A percentile compares a stretch with the other conserved stretches of the same genome.
Conservation (phyloP, 2,888 invertebrate species). For the Eupithecia pulchellata region DNA sequence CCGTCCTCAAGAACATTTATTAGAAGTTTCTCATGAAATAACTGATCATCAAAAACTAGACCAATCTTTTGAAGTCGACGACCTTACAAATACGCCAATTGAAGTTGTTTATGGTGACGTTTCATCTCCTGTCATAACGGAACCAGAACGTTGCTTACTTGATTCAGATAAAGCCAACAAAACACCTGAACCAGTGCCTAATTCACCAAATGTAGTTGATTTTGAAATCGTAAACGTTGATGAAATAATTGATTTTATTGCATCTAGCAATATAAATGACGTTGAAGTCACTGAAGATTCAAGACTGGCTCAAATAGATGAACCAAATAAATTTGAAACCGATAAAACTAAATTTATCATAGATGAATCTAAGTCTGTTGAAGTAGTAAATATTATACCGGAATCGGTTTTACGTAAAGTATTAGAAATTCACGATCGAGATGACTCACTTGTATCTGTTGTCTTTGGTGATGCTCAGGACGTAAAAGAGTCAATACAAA, state of each 20-base stretch:
- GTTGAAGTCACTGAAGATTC: conserved; percentile 15
- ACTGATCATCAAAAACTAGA: conserved; percentile 46
- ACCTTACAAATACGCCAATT: conserved; percentile 59
- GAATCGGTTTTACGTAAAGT: conserved; percentile 11
- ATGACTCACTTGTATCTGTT: conserved; percentile 62
- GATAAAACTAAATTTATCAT: background rate
- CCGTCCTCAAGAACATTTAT: conserved; percentile 1
- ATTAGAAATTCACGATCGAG: conserved; percentile 56
- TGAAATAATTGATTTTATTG: conserved; percentile 38
- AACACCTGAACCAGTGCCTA: conserved; percentile 9
- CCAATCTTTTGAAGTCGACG: conserved; percentile 61
- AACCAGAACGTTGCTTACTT: conserved; percentile 35
- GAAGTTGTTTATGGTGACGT: conserved; percentile 53
- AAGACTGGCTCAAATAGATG: background rate
- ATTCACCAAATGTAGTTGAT: conserved; percentile 31
- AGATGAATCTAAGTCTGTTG: conserved; percentile 5
- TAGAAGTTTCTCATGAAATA: conserved; percentile 19
- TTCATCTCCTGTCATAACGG: conserved; percentile 40
- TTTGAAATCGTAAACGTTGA: conserved; percentile 42
- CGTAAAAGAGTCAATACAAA: conserved; percentile 51
- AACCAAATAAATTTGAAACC: background rate
- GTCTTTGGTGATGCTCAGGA: conserved; percentile 64
- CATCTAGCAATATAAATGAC: conserved; percentile 6
- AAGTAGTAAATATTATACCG: conserved; percentile 12
- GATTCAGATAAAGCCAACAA: background rate